These are phyloP conservation scores for Ceryle rudis DNA, from an alignment of 2,797 vertebrate genomes.

Conservation along the genomic window DNA sequence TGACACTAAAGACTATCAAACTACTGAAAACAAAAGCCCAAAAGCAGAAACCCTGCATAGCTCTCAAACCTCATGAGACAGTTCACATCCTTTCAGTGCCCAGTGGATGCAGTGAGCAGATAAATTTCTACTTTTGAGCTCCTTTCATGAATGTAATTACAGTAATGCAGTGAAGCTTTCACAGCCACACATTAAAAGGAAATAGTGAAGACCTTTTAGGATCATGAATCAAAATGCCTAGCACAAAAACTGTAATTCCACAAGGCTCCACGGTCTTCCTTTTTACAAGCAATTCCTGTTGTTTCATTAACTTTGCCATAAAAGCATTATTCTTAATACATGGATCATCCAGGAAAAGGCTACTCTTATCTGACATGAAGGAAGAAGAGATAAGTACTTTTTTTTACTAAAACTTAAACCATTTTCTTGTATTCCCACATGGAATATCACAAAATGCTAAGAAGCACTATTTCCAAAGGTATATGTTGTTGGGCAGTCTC, in stretches of 20 bases:
- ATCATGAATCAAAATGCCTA: not conserved
- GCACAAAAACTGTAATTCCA: not conserved
- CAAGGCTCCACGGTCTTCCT: not conserved
- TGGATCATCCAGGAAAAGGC: not conserved
- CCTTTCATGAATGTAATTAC: not conserved
- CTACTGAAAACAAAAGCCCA: not conserved
- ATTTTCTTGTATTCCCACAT: not conserved
- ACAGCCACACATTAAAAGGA: not conserved
- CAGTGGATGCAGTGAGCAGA: not conserved
- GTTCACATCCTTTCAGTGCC: accelerated
- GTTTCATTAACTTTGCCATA: not conserved
- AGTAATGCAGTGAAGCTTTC: not conserved
- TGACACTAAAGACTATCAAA: not conserved
- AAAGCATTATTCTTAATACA: not conserved
- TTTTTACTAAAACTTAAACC: not conserved
- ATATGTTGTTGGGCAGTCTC: not conserved
- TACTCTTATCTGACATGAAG: not conserved
- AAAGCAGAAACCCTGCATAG: not conserved
- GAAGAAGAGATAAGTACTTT: not conserved
- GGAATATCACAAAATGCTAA: not conserved
- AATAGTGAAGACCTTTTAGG: not conserved
- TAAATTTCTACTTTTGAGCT: not conserved
- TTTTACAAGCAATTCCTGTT: not conserved
- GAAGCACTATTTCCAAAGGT: not conserved
- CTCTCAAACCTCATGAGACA: not conserved